Base-by-base conservation (phyloP, 2,797 vertebrate species). In the Hyperoplus immaculatus region DNA sequence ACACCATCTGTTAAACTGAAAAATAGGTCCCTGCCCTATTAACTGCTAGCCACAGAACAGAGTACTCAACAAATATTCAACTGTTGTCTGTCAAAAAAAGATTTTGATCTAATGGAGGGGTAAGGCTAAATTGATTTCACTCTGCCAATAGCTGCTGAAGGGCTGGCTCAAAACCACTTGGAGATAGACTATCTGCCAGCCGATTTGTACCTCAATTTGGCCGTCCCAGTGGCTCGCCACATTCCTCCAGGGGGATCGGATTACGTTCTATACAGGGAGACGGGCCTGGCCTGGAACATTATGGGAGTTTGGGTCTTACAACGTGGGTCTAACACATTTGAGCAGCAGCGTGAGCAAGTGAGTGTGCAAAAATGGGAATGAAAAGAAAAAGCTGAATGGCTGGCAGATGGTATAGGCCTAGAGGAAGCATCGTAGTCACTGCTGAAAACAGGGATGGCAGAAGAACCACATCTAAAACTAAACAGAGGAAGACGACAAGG, bases 191-290 rank as follows among this genome's bases (percentile, higher is more conserved):
- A 90, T 94, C 89, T 84, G 80, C 66, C n/a, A 76, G 87, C 89
- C 88, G 93, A 91, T 90, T 88, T 82, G 88, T 81, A 90, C 89
- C 92, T 94, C 81, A 58, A 92, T 95, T 94, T 93, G 92, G 89
- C 88, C 59, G 60, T 88, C 89, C 89, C 79, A 72, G 36, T 87
- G 84, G 92, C 88, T 81, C n/a, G 77, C 83, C 83, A 82, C 92
- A 93, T 94, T 92, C 91, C 88, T 83, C 85, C 81, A 13, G 60
- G 78, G 82, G 90, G 84, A 83, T 94, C 90, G 8, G 74, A 82
- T 94, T 92, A 92, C 88, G 56, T 81, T 92, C 92, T 93, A 90
- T 92, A 92, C 88, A 91, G 90, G 92, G 92, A 88, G 83, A 87
- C 39, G 8, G 73, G 77, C 83, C 87, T 59, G 64, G 66, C 83